Percentiles rank a stretch among this genome's conserved stretches.
Conservation (phyloP, 2,797 vertebrate species). For the Staurois parvus region DNA sequence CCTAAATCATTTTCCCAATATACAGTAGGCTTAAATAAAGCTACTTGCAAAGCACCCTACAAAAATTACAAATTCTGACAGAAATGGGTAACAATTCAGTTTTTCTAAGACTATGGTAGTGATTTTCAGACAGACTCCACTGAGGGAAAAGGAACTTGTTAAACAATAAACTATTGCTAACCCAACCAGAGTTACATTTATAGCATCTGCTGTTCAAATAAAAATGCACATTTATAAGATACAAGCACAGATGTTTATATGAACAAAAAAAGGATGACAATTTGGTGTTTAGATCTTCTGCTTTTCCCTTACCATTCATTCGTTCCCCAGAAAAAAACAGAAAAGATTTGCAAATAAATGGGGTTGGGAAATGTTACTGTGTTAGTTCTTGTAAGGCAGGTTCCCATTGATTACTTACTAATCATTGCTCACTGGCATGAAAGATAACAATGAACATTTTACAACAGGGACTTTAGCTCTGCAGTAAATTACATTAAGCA, state of each 20-base stretch:
- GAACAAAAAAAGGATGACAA: not conserved
- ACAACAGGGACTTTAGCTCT: slow-evolving; percentile 9
- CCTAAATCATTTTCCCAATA: too few relatives aligned
- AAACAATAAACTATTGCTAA: not conserved
- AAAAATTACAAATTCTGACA: too few relatives aligned
- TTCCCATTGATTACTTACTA: slow-evolving; percentile 21
- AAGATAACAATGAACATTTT: slow-evolving; percentile 30
- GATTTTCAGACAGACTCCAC: too few relatives aligned
- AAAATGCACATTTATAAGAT: not conserved
- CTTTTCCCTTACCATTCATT: not conserved
- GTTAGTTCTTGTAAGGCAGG: not conserved
- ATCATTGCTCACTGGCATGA: slow-evolving; percentile 18
- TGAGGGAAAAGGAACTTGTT: too few relatives aligned
- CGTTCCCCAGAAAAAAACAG: not conserved
- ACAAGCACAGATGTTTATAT: not conserved
- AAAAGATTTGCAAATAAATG: slow-evolving; percentile 18
- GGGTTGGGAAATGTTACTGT: slow-evolving; percentile 4
- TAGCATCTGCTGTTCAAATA: not conserved
- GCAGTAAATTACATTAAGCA: slow-evolving; percentile 19
- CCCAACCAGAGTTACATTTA: not conserved
- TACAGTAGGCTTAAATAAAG: too few relatives aligned
- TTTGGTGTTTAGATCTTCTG: not conserved
- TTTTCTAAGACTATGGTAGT: too few relatives aligned
- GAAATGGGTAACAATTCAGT: too few relatives aligned
- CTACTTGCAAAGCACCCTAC: too few relatives aligned